These are phyloP conservation scores for Neodiprion virginianus DNA, from an alignment of 1,140 invertebrate species.

Conservation along the genomic window DNA sequence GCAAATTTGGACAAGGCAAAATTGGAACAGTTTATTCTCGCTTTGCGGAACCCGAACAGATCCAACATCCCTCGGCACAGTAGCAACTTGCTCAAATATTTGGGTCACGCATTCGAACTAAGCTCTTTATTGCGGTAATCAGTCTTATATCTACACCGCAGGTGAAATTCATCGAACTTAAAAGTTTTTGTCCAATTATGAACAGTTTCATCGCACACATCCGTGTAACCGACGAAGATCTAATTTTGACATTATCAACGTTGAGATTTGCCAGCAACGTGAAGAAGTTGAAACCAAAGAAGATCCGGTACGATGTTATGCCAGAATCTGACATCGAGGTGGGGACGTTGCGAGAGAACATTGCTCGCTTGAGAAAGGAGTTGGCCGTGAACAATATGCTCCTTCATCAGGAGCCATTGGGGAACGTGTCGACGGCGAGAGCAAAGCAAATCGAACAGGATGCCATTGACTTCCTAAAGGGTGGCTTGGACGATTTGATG, in stretches of 20 bases:
- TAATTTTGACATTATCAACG: constrained; percentile 30
- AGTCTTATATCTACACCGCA: constrained; percentile 10
- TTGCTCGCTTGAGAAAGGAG: constrained; percentile 29
- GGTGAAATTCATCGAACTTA: background rate
- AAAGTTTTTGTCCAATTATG: background rate
- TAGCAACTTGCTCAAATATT: constrained; percentile 31
- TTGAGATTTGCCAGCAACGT: constrained; percentile 28
- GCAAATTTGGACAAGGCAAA: constrained; percentile 34
- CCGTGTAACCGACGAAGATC: constrained; percentile 30
- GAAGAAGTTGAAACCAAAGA: constrained; percentile 20
- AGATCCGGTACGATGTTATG: constrained; percentile 19
- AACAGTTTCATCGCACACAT: constrained; percentile 34
- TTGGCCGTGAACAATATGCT: constrained; percentile 33
- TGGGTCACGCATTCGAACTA: constrained; percentile 20
- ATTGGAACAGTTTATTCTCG: constrained; percentile 31
- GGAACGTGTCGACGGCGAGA: constrained; percentile 31
- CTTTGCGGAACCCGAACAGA: constrained; percentile 8
- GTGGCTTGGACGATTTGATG: constrained; percentile 27
- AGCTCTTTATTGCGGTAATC: constrained; percentile 33
- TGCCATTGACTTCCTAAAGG: constrained; percentile 28
- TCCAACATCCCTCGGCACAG: constrained; percentile 14
- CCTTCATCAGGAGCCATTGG: constrained; percentile 28
- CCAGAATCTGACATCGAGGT: constrained; percentile 11
- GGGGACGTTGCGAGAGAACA: constrained; percentile 21
- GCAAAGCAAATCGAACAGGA: constrained; percentile 28